Base-by-base conservation (phyloP, 2,888 invertebrate species). In the Geophilus truncorum region DNA sequence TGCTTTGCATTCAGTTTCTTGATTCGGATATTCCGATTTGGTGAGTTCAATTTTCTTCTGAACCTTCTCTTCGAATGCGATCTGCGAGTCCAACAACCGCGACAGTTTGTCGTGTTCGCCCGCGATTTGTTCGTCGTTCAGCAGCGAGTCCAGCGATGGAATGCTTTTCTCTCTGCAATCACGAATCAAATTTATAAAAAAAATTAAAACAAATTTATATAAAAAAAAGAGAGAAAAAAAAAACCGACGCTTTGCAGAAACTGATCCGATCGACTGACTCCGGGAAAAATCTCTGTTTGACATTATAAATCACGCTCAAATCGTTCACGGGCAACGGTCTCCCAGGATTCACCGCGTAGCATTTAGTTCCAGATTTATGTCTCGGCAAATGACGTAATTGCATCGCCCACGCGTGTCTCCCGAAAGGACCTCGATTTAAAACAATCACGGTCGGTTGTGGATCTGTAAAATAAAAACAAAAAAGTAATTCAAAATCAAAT, bases 391-490 rank as follows among this genome's bases (percentile, higher is more conserved):
- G 96, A 51, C 97, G 90, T 80, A 94, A 88, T 85, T 94, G 93
- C 90, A 95, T 91, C 9, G 94, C 94, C 98, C 98, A 98, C 23
- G 96, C 95, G 89, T 95, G 94, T 5, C 97, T 92, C 0, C 97
- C 97, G 89, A 96, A 97, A 0, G 96, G 95, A 81, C 96, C 95
- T 1, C 98, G 91, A 82, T 97, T 93, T 80, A 98, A 89, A 80
- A 96, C 92, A 86, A 92, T 92, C 7, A 98, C 93, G 0, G 96
- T 96, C 0, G 97, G 97, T 85, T 97, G 94, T 3, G 96, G 96
- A 88, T 97, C 97, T 90, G 84, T 76, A 62, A 77, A 77, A 81
- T 30, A 18, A 62, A 15, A n/a, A n/a, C n/a, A 40, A 80, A 28
- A 77, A 32, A 40, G 32, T 40, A 3, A 77, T 12, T 36, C 5